Evolutionary conservation across 2,797 vertebrate genomes (phyloP).

Genomic region (Masticophis lateralis): DNA sequence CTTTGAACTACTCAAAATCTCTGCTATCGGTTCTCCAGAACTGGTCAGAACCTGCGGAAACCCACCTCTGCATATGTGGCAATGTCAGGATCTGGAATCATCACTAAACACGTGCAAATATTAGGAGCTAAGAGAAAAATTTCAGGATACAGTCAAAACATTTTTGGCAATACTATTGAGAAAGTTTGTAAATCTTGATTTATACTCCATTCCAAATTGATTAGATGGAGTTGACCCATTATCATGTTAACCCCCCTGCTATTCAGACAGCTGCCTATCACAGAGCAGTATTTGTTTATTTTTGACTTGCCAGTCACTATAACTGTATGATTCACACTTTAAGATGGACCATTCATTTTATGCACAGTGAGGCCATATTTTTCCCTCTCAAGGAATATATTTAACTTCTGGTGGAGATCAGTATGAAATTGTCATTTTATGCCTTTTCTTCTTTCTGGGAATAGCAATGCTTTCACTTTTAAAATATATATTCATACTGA

Average conservation of each 20-base stretch:
- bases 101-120: background rate
- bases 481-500: background rate
- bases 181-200: background rate
- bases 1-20: too few species aligned
- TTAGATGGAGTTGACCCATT: background rate
- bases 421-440: conserved; percentile 58
- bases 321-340: background rate
- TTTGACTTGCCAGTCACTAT: background rate
- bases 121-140: background rate
- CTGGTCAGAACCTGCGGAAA: too few species aligned
- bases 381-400: conserved; percentile 23
- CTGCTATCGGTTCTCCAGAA: too few species aligned
- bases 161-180: background rate
- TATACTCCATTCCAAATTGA: background rate
- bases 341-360: background rate
- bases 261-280: background rate
- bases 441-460: conserved; percentile 37
- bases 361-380: background rate
- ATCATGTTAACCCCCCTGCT: background rate
- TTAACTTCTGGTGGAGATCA: conserved; percentile 48
- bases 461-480: background rate
- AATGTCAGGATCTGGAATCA: background rate
- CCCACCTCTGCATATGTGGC: background rate
- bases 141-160: background rate
- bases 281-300: background rate